phyloP scores from a whole-genome alignment of 1,140 invertebrate genomes.

The Trialeurodes vaporariorum region DNA sequence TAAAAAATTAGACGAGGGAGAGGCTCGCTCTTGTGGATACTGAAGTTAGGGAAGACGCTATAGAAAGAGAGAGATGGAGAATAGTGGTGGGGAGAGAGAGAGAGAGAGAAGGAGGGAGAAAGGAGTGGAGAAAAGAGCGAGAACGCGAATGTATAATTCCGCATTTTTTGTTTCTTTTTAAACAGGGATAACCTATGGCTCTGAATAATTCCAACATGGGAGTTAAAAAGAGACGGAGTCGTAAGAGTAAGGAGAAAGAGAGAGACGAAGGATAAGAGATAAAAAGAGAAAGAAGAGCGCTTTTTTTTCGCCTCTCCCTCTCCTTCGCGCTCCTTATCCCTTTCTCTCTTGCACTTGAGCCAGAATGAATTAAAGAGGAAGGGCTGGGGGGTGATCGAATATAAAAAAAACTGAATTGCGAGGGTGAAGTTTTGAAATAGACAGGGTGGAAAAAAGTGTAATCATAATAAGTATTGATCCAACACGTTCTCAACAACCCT shows the following conservation, averaged over 20 bases:
- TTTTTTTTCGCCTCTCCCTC: background rate
- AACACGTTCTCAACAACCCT: background rate
- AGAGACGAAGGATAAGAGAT: too few relatives aligned
- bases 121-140: background rate
- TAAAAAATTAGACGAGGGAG: too few relatives aligned
- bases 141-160: background rate
- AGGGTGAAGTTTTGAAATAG: background rate
- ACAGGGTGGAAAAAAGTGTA: background rate
- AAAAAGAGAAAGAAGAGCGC: background rate
- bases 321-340: background rate
- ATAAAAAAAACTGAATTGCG: background rate
- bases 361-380: background rate
- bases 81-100: background rate
- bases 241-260: too few relatives aligned
- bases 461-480: conserved; percentile 1
- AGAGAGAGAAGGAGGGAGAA: background rate
- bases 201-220: too few relatives aligned
- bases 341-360: background rate
- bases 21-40: background rate
- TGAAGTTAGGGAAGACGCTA: too few relatives aligned
- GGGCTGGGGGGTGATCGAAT: background rate
- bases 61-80: background rate
- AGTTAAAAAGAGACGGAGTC: background rate
- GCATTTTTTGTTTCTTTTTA: background rate
- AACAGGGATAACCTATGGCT: background rate